Percentiles rank a stretch among this genome's conserved stretches.
phyloP scores from a whole-genome alignment of 1,140 invertebrate genomes.

The Zaprionus lachaisei region DNA sequence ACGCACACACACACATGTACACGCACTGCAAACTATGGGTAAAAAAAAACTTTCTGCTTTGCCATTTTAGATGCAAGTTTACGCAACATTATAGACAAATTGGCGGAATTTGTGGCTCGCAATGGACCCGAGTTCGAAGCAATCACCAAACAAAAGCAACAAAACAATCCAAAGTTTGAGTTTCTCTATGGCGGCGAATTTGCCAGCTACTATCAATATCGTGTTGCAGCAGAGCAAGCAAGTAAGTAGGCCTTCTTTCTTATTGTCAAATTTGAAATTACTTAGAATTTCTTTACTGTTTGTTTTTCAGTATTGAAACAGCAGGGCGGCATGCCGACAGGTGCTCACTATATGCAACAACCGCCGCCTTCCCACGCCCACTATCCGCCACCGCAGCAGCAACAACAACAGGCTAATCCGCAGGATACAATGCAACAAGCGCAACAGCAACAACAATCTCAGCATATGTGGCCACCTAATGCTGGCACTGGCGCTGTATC shows the following conservation, averaged over 20 bases:
- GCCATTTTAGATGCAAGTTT: constrained; percentile 74
- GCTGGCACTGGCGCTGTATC: constrained; percentile 22
- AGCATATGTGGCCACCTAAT: constrained; percentile 64
- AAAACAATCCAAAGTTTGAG: constrained; percentile 98
- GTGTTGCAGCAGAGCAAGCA: constrained; percentile 86
- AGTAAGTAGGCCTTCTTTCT: constrained; percentile 56
- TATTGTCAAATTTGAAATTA: constrained; percentile 1
- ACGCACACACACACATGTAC: constrained; percentile 19
- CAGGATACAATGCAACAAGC: constrained; percentile 58
- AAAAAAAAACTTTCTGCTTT: constrained; percentile 31
- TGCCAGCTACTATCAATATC: constrained; percentile 98
- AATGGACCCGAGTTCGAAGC: constrained; percentile 99
- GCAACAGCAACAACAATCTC: constrained; percentile 32
- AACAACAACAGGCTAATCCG: constrained; percentile 43
- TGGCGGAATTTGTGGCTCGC: constrained; percentile 98
- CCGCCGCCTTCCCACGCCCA: constrained; percentile 59
- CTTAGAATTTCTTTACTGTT: neutral
- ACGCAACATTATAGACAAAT: constrained; percentile 97
- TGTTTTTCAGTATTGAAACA: constrained; percentile 85
- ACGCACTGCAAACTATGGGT: constrained; percentile 11
- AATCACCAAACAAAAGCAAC: constrained; percentile 99
- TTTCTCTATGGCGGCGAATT: constrained; percentile 98
- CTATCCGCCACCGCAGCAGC: constrained; percentile 57
- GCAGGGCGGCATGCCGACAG: constrained; percentile 63
- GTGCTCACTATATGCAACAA: constrained; percentile 55